Conservation (phyloP, 2,797 vertebrate species). For the Siniperca scherzeri region DNA sequence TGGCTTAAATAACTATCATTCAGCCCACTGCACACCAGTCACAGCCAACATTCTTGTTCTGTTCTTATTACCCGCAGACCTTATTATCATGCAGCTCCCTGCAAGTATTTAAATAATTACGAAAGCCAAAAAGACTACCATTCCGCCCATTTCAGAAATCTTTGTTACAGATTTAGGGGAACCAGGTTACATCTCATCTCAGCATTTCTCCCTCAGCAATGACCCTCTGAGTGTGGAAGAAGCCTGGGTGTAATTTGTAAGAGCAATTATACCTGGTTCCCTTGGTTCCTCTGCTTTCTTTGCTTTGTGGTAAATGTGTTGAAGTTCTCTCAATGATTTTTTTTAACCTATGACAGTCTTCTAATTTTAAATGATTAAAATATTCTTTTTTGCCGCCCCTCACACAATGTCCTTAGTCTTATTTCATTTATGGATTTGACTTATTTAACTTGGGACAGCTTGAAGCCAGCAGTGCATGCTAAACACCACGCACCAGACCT, state of each 20-base stretch:
- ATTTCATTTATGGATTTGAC: not conserved
- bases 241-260: not conserved
- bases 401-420: not conserved
- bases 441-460: not conserved
- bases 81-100: constrained; percentile 6
- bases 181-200: not conserved
- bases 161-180: not conserved
- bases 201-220: not conserved
- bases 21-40: not conserved
- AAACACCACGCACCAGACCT: not conserved
- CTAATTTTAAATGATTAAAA: not conserved
- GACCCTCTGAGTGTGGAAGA: not conserved
- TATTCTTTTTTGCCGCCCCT: not conserved
- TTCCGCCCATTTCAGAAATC: not conserved
- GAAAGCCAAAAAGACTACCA: not conserved
- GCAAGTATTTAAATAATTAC: constrained; percentile 8
- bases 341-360: not conserved
- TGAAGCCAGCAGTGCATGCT: not conserved
- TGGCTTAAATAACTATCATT: not conserved
- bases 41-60: not conserved
- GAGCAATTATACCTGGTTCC: not conserved
- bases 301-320: not conserved
- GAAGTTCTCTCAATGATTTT: not conserved
- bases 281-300: not conserved
- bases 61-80: not conserved